These are phyloP conservation scores for Tragelaphus strepsiceros DNA, from an alignment of 2,113 vertebrate species.

Conservation along the genomic window DNA sequence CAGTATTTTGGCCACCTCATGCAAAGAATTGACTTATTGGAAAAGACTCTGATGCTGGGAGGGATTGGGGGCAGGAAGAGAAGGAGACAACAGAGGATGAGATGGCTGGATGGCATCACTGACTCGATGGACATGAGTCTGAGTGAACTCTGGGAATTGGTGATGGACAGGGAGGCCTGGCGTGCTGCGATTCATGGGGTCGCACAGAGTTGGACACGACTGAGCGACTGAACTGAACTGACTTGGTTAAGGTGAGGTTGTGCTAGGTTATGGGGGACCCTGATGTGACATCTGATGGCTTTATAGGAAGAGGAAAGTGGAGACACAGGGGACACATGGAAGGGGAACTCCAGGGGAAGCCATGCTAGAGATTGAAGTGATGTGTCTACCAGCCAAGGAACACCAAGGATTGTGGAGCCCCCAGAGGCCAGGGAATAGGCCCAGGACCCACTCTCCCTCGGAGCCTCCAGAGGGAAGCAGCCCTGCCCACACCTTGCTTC, in stretches of 20 bases:
- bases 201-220: too few species aligned
- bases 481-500: background rate
- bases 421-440: background rate
- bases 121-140: too few species aligned
- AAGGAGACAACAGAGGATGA: too few species aligned
- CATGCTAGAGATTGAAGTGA: background rate
- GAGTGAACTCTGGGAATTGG: too few species aligned
- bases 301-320: background rate
- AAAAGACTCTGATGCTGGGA: too few species aligned
- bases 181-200: too few species aligned
- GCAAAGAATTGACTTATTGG: too few species aligned
- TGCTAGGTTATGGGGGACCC: background rate
- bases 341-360: background rate
- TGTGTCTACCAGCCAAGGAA: fast-evolving
- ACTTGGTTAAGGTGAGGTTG: background rate
- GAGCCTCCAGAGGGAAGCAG: background rate
- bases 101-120: too few species aligned
- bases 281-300: background rate
- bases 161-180: too few species aligned
- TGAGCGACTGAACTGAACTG: too few species aligned
- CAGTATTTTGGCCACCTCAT: too few species aligned
- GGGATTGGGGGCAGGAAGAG: too few species aligned
- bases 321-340: fast-evolving
- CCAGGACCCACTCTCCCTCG: background rate
- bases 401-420: background rate